Base-by-base conservation (phyloP, 2,888 invertebrate species). In the Nomada ferruginata region DNA sequence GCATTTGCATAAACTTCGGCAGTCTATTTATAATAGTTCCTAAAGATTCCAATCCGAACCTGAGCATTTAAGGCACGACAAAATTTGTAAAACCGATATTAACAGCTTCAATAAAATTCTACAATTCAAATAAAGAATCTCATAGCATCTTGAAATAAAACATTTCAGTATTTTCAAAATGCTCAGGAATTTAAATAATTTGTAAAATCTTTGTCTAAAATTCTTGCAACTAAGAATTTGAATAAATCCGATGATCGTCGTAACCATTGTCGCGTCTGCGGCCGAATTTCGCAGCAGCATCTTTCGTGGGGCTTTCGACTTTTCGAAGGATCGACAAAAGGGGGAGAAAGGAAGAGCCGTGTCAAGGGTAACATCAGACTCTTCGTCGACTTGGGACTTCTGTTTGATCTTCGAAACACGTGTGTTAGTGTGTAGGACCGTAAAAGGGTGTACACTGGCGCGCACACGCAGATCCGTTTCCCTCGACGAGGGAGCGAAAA, bases 401-500 rank as follows among this genome's bases (percentile, higher is more conserved):
- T 72, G 78, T 80, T 80, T 80, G 79, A 80, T 80, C 80, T 78
- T 52, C 29, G 66, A 66, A 63, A 63, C 11, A 63, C 52, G 44
- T 59, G 65, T 47, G 59, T 47, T 3, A 11, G 13, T 23, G 64
- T 53, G 50, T 55, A 10, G 55, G 50, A 15, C 57, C 26, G 57
- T 4, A 11, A 11, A 15, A 29, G 42, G 20, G 29, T 52, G 57
- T 70, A 50, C 47, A n/a, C 9, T 20, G 29, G 5, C 60, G 42
- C 29, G 13, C 20, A 23, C 23, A 18, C 52, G 59, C 0, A 42
- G 10, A 42, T 10, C n/a, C 20, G n/a, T 52, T 53, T 53, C 61
- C 64, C 59, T 11, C 47, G 63, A 20, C 26, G 55, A 72, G 66
- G 66, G 57, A 10, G 81, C 53, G 79, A 84, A 87, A 89, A 90